These are phyloP conservation scores for Halcyon chelicuti DNA, from an alignment of 2,797 vertebrate species.

Conservation along the genomic window DNA sequence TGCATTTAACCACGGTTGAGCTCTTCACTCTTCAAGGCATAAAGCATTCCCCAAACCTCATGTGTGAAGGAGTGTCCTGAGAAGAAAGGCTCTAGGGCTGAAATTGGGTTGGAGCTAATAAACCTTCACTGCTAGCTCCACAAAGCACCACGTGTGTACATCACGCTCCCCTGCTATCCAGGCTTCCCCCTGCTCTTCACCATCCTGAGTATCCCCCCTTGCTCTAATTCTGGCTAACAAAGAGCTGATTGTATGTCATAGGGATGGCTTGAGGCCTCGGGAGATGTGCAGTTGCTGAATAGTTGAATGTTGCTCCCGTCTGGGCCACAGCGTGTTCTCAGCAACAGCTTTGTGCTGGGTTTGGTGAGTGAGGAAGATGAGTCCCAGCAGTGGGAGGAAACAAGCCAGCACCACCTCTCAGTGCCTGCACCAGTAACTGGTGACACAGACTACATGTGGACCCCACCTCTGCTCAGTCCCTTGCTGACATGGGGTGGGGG, in stretches of 20 bases:
- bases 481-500: not conserved
- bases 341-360: not conserved
- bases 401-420: not conserved
- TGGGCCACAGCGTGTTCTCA: rapidly evolving
- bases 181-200: not conserved
- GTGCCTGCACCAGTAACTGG: not conserved
- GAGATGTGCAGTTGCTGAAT: not conserved
- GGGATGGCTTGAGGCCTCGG: not conserved
- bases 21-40: not conserved
- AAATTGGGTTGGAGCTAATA: not conserved
- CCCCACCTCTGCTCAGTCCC: not conserved
- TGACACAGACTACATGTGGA: not conserved
- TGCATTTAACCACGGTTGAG: not conserved
- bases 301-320: not conserved
- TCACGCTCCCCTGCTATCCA: not conserved
- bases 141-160: rapidly evolving
- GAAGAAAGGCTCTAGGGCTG: not conserved
- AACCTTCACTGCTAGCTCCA: not conserved
- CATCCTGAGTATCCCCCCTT: not conserved
- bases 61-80: not conserved
- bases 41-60: not conserved
- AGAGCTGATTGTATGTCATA: not conserved
- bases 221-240: not conserved
- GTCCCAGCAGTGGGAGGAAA: not conserved
- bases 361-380: not conserved